A percentile compares a stretch with the other conserved stretches of the same genome.
Conservation (phyloP, 2,113 vertebrate species). For the Podarcis cretensis region DNA sequence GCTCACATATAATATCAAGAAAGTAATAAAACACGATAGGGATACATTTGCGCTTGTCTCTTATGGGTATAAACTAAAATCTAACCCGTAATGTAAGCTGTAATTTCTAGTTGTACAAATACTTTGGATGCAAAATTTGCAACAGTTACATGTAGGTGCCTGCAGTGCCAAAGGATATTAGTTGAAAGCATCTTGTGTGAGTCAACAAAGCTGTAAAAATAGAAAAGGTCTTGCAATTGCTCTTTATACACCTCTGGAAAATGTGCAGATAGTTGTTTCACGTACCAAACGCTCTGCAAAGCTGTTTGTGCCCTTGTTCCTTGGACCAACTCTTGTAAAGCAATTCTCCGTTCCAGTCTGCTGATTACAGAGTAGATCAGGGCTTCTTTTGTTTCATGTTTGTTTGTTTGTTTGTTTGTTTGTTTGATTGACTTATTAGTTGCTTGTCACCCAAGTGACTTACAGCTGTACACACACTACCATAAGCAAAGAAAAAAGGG, state of each 20-base stretch:
- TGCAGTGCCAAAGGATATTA: conserved; percentile 75
- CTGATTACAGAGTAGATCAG: background rate
- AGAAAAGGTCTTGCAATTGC: conserved; percentile 78
- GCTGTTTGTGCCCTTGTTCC: conserved; percentile 36
- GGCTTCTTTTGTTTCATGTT: conserved; percentile 11
- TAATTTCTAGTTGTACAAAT: conserved; percentile 73
- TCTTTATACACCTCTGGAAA: conserved; percentile 53
- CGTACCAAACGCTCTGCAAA: conserved; percentile 46
- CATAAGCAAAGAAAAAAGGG: too few species aligned
- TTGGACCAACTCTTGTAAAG: conserved; percentile 40
- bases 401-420: too few species aligned
- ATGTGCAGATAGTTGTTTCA: conserved; percentile 59
- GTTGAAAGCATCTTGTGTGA: conserved; percentile 72
- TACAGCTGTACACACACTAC: too few species aligned
- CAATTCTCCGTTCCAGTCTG: conserved; percentile 47
- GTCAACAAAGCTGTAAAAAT: conserved; percentile 78
- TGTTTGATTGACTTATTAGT: too few species aligned
- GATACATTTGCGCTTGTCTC: background rate
- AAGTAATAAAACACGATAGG: too few species aligned
- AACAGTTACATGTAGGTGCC: conserved; percentile 83
- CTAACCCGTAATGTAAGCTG: conserved; percentile 56
- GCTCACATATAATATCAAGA: too few species aligned
- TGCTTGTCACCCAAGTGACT: too few species aligned
- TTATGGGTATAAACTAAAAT: conserved; percentile 59
- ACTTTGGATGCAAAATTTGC: conserved; percentile 68